phyloP scores from a whole-genome alignment of 2,888 invertebrate genomes.

The Acrobasis repandana region DNA sequence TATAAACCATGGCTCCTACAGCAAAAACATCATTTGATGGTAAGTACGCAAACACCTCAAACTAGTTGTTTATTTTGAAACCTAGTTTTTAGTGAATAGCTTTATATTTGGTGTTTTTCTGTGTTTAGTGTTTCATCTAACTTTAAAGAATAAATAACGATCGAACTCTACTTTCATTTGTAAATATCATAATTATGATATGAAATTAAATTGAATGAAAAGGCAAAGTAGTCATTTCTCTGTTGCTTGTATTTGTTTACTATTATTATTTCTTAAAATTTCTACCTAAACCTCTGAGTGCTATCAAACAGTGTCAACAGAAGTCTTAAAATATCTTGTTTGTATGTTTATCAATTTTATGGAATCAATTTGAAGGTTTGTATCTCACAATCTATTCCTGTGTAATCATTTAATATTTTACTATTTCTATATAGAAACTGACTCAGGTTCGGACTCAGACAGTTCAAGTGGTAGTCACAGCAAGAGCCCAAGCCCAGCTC shows the following conservation, averaged over 20 bases:
- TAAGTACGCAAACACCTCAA: slow-evolving; percentile 27
- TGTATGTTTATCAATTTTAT: no score
- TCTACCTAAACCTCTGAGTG: no score
- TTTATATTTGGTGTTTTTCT: slow-evolving; percentile 30
- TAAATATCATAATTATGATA: no score
- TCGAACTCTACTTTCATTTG: no score
- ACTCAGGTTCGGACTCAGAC: slow-evolving; percentile 77
- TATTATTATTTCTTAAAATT: no score
- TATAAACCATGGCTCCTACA: slow-evolving; percentile 28
- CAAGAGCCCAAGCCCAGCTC: slow-evolving; percentile 70
- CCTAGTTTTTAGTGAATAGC: not conserved
- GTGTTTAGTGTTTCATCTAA: no score
- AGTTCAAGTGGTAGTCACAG: slow-evolving; percentile 75
- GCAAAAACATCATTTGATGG: slow-evolving; percentile 25
- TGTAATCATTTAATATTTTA: not conserved
- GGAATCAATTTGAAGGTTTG: not conserved
- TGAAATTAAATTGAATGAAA: no score
- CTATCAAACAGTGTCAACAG: no score
- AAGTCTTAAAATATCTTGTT: no score
- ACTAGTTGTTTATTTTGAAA: not conserved
- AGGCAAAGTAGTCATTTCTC: no score
- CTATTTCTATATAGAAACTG: slow-evolving; percentile 52
- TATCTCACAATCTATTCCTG: not conserved
- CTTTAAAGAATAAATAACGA: no score
- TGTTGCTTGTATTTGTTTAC: no score